phyloP scores from a whole-genome alignment of 30 jellyfish, hydroid and myxozoan genomes.

The Cassiopea xamachana region DNA sequence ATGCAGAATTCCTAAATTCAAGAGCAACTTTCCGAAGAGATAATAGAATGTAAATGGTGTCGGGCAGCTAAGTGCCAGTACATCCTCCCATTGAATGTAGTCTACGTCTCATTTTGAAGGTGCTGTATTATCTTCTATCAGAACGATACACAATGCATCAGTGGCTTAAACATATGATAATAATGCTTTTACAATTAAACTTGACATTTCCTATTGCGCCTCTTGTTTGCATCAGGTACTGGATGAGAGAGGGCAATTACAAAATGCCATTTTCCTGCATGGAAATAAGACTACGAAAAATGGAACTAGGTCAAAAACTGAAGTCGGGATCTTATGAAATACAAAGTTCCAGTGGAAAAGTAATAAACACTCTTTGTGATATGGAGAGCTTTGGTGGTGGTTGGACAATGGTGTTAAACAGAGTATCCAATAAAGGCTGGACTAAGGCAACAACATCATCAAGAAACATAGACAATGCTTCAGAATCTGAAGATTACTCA shows the following conservation, averaged over 20 bases:
- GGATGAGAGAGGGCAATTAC: slow-evolving; percentile 83
- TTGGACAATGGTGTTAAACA: slow-evolving; percentile 75
- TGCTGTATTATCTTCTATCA: too few species aligned
- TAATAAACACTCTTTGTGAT: slow-evolving; percentile 59
- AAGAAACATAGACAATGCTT: slow-evolving; percentile 53
- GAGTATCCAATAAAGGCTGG: slow-evolving; percentile 69
- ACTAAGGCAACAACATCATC: slow-evolving; percentile 41
- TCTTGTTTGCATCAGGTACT: slow-evolving; percentile 52
- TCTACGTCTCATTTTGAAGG: too few species aligned
- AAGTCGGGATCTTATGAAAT: slow-evolving; percentile 58
- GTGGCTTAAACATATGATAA: background rate
- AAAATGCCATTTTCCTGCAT: slow-evolving; percentile 68
- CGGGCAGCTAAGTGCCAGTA: too few species aligned
- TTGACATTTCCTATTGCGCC: background rate
- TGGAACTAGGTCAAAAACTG: slow-evolving; percentile 8
- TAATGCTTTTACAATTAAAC: background rate
- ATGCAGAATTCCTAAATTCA: too few species aligned
- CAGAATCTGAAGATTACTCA: slow-evolving; percentile 63
- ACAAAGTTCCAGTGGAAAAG: slow-evolving; percentile 33
- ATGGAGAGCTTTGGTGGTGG: slow-evolving; percentile 87
- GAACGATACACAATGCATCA: too few species aligned
- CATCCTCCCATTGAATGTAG: too few species aligned
- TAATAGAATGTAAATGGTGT: too few species aligned
- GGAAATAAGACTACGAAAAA: slow-evolving; percentile 41
- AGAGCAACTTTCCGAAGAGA: too few species aligned